A percentile compares a stretch with the other conserved stretches of the same genome.
phyloP scores from a whole-genome alignment of 2,113 vertebrate species.

The Labeo catla region DNA sequence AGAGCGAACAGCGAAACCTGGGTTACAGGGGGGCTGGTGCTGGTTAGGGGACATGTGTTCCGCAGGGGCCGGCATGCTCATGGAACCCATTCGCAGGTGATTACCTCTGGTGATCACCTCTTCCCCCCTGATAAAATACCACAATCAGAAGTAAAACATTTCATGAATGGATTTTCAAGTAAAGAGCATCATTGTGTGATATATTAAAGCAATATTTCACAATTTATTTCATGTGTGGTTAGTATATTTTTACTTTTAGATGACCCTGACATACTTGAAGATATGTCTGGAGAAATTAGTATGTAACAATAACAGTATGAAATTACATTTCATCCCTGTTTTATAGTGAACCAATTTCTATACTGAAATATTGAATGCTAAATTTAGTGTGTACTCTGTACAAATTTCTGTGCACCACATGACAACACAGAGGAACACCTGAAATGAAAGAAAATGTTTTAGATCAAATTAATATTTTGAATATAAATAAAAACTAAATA shows the following conservation, averaged over 20 bases:
- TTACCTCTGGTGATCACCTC: slow-evolving; percentile 89
- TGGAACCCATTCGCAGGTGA: slow-evolving; percentile 95
- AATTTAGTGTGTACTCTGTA: background rate
- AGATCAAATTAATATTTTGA: no score
- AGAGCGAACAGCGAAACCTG: slow-evolving; percentile 91
- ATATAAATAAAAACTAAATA: no score
- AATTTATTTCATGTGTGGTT: background rate
- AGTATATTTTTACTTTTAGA: background rate
- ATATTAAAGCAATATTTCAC: background rate
- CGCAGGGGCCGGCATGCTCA: slow-evolving; percentile 93
- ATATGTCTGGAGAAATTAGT: background rate
- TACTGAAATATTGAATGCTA: background rate
- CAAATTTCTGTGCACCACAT: background rate
- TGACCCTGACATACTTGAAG: no score
- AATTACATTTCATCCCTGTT: background rate
- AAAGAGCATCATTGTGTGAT: background rate
- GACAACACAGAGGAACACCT: background rate
- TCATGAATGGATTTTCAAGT: background rate
- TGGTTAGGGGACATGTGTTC: slow-evolving; percentile 82
- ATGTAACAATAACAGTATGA: background rate
- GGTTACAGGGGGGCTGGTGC: slow-evolving; percentile 79
- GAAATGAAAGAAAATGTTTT: background rate
- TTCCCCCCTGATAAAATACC: slow-evolving; percentile 76
- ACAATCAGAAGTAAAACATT: background rate
- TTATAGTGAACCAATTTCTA: background rate